These are phyloP conservation scores for Calliphora vicina DNA, from an alignment of 1,140 invertebrate species.

Conservation along the genomic window DNA sequence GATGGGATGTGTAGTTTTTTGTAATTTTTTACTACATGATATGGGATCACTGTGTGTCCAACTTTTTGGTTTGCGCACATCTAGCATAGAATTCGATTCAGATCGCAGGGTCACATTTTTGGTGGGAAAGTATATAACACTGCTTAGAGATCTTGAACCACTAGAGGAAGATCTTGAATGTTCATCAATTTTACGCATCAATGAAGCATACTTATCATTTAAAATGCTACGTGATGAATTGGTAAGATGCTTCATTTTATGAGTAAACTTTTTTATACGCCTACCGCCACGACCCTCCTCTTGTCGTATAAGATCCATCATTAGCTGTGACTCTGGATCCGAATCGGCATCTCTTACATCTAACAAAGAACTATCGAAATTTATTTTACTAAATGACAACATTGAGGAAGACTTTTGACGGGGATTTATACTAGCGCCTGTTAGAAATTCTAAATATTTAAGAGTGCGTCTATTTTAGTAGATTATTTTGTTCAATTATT, in stretches of 20 bases:
- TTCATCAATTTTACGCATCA: conserved; percentile 58
- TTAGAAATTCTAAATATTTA: conserved; percentile 44
- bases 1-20: conserved; percentile 49
- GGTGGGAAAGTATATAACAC: conserved; percentile 21
- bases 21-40: background rate
- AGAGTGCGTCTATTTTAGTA: conserved; percentile 39
- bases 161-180: conserved; percentile 36
- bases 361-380: conserved; percentile 45
- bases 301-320: conserved; percentile 65
- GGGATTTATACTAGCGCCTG: conserved; percentile 24
- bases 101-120: conserved; percentile 8
- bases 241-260: conserved; percentile 67
- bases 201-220: conserved; percentile 64
- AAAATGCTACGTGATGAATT: conserved; percentile 67
- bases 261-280: conserved; percentile 64
- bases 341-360: conserved; percentile 54
- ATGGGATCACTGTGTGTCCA: background rate
- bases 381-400: conserved; percentile 28
- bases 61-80: conserved; percentile 16
- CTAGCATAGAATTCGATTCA: conserved; percentile 23
- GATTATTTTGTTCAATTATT: background rate
- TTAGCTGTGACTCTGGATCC: conserved; percentile 48
- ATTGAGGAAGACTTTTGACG: background rate
- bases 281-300: conserved; percentile 67
- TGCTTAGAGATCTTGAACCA: conserved; percentile 36